phyloP scores from a whole-genome alignment of 2,888 invertebrate species.

The Aproaerema taeniolella region DNA sequence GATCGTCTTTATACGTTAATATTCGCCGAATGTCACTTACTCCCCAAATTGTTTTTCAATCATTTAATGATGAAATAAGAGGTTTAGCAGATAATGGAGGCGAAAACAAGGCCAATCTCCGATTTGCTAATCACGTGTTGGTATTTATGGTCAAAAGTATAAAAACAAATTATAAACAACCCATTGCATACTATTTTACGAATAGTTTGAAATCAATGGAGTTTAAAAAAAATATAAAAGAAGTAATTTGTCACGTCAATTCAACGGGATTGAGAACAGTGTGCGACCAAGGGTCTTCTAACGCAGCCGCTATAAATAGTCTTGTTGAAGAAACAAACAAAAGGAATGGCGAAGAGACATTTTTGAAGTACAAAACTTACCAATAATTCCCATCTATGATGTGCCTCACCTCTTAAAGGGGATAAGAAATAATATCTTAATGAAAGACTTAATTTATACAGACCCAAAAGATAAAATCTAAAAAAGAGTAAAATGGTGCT shows the following conservation, averaged over 20 bases:
- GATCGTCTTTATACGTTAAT: slow-evolving; percentile 17
- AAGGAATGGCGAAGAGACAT: slow-evolving; percentile 14
- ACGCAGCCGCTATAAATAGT: slow-evolving; percentile 24
- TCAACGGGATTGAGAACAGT: slow-evolving; percentile 21
- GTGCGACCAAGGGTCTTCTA: slow-evolving; percentile 27
- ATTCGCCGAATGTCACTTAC: slow-evolving; percentile 24
- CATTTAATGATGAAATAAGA: slow-evolving; percentile 15
- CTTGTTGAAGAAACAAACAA: slow-evolving; percentile 20
- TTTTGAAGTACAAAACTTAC: not conserved
- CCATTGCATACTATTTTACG: slow-evolving; percentile 28
- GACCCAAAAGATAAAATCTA: too few species aligned
- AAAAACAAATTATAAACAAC: slow-evolving; percentile 23
- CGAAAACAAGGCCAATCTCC: too few species aligned
- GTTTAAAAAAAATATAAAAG: slow-evolving; percentile 20
- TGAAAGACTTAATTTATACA: slow-evolving; percentile 18
- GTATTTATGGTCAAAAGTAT: slow-evolving; percentile 28
- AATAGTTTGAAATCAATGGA: slow-evolving; percentile 18
- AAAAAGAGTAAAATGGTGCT: slow-evolving; percentile 15
- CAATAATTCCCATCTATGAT: slow-evolving; percentile 25
- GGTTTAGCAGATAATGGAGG: slow-evolving; percentile 18
- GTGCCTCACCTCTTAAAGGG: slow-evolving; percentile 28
- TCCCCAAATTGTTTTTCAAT: slow-evolving; percentile 14
- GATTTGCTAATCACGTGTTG: slow-evolving; percentile 22
- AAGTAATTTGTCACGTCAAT: slow-evolving; percentile 16
- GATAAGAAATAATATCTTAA: slow-evolving; percentile 24